phyloP scores from a whole-genome alignment of 2,113 vertebrate genomes.

The Haplochromis vanheusdeni region DNA sequence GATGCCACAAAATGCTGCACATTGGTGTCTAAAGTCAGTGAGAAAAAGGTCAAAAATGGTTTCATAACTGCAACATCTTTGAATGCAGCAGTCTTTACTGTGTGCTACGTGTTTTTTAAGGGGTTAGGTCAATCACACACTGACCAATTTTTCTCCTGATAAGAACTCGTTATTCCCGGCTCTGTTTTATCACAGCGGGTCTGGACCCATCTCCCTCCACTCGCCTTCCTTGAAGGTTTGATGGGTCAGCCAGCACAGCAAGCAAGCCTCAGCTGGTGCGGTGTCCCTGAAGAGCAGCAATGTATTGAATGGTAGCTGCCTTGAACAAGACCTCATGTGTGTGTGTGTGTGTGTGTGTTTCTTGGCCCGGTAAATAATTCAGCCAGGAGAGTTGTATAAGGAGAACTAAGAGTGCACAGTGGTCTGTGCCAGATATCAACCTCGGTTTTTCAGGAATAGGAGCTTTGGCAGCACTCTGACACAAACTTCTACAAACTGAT shows the following conservation, averaged over 20 bases:
- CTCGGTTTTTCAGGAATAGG: slow-evolving; percentile 22
- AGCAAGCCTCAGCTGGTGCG: slow-evolving; percentile 7
- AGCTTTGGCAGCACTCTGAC: slow-evolving; percentile 45
- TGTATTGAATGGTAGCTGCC: slow-evolving; percentile 19
- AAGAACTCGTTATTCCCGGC: background rate
- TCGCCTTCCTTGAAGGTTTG: slow-evolving; percentile 3
- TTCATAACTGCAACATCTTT: background rate
- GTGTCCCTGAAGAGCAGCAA: slow-evolving; percentile 10
- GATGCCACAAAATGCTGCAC: background rate
- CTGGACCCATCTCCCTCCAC: background rate
- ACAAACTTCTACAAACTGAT: slow-evolving; percentile 27
- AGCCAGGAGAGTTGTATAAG: slow-evolving; percentile 23
- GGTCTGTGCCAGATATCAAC: slow-evolving; percentile 48
- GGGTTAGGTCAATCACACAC: background rate
- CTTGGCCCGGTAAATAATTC: slow-evolving; percentile 57
- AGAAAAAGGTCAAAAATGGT: background rate
- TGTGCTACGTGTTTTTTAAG: background rate
- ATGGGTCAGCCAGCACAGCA: slow-evolving; percentile 21
- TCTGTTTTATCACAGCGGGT: slow-evolving; percentile 1
- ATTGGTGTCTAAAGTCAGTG: background rate
- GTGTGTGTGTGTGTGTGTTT: background rate
- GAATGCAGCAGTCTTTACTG: background rate
- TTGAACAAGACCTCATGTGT: slow-evolving; percentile 17
- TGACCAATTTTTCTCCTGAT: background rate
- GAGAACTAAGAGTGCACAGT: slow-evolving; percentile 17